Evolutionary conservation across 2,113 vertebrate genomes (phyloP), one percentile per base, ranked within the genome.

Genomic region (Erinaceus europaeus): DNA sequence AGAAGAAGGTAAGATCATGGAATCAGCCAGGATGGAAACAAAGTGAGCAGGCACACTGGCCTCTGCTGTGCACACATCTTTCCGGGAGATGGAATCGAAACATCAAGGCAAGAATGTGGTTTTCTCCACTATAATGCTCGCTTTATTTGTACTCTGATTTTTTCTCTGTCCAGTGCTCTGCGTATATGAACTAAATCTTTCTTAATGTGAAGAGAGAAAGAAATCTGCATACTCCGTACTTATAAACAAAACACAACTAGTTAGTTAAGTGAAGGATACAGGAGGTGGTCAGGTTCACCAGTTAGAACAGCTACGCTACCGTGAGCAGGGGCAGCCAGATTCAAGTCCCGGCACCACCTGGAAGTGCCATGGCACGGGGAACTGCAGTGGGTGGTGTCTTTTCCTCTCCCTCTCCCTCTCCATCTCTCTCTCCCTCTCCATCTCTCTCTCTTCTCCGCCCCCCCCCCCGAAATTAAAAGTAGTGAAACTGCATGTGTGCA

Each of bases 91-190:
- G 25, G 44, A 84, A 74, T 46, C 40, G 42, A 86, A 44, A 27
- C n/a, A n/a, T 65, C 53, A 57, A 40, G 50, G 4, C 4, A 44
- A 42, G 18, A 55, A 73, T 36, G 62, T 34, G 64, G 48, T 25
- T 86, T 83, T 92, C 53, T 40, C 52, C 38, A 77, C 67, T 2
- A 4, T 74, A 80, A 76, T 81, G 68, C 29, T 81, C 75, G 44
- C 18, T 82, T 38, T 69, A 69, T 53, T 20, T 65, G 27, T 64
- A 71, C 7, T 62, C 20, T 52, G 50, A 10, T 52, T 52, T 52
- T 13, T n/a, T n/a, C n/a, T n/a, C n/a, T n/a, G n/a, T n/a, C n/a
- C n/a, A n/a, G n/a, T n/a, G n/a, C n/a, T n/a, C n/a, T n/a, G n/a
- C n/a, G n/a, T n/a, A n/a, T n/a, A n/a, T n/a, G n/a, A n/a, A n/a